A percentile compares a stretch with the other conserved stretches of the same genome.
These are phyloP conservation scores for Torymus auratus DNA, from an alignment of 2,888 invertebrate genomes.

Conservation along the genomic window DNA sequence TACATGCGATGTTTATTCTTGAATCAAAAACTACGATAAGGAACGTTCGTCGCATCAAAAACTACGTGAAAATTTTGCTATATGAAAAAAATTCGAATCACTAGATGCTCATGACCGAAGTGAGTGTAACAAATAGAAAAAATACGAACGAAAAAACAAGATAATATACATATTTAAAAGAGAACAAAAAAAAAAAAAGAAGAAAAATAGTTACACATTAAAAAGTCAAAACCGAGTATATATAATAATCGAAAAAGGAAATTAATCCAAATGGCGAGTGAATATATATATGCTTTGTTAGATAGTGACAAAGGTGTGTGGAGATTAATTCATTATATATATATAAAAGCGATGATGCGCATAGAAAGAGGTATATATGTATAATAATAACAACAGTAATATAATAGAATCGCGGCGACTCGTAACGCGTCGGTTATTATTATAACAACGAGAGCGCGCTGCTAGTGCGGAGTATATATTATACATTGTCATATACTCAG, in stretches of 20 bases:
- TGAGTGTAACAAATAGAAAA: slow-evolving; percentile 43
- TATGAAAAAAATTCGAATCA: slow-evolving; percentile 30
- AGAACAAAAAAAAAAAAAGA: slow-evolving; percentile 6
- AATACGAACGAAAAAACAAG: slow-evolving; percentile 16
- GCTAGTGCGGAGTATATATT: background rate
- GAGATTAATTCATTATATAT: slow-evolving; percentile 8
- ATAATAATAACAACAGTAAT: no score
- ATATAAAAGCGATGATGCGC: slow-evolving; percentile 50
- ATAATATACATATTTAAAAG: slow-evolving; percentile 29
- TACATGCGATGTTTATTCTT: slow-evolving; percentile 1
- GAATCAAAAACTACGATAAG: slow-evolving; percentile 2
- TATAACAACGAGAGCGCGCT: background rate
- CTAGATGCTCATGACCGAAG: slow-evolving; percentile 42
- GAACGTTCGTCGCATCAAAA: slow-evolving; percentile 52
- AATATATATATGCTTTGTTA: slow-evolving; percentile 31
- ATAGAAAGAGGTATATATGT: slow-evolving; percentile 1
- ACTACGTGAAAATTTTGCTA: slow-evolving; percentile 48
- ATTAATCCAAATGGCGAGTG: slow-evolving; percentile 28
- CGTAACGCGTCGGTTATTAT: background rate
- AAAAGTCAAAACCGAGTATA: slow-evolving; percentile 26
- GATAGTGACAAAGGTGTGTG: slow-evolving; percentile 31
- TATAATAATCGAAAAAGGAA: slow-evolving; percentile 11
- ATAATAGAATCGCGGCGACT: no score
- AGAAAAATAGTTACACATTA: slow-evolving; percentile 7
- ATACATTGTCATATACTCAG: background rate